Conservation (phyloP, 1,140 invertebrate species). For the Drosophila bocki region DNA sequence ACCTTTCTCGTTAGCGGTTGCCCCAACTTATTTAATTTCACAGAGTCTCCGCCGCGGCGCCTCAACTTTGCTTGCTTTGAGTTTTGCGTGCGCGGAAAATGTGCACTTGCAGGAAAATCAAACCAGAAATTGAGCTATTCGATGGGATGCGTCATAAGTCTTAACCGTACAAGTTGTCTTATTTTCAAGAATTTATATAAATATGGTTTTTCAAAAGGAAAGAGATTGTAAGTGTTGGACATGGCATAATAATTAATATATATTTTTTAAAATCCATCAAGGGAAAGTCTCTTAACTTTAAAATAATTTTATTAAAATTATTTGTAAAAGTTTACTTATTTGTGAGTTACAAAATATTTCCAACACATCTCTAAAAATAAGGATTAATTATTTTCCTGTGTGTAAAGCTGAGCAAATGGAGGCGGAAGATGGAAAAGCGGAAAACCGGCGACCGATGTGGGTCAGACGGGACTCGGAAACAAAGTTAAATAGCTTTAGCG, state of each 20-base stretch:
- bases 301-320: too few species aligned
- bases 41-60: constrained; percentile 43
- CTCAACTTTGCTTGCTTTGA: constrained; percentile 50
- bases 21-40: constrained; percentile 80
- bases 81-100: constrained; percentile 44
- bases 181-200: background rate
- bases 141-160: background rate
- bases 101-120: constrained; percentile 16
- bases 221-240: too few species aligned
- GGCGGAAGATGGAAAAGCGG: constrained; percentile 8
- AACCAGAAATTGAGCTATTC: background rate
- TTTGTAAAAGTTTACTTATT: background rate
- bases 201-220: too few species aligned
- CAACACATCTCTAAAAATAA: rapidly evolving
- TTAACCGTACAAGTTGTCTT: background rate
- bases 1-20: constrained; percentile 81
- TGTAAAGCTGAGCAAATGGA: background rate
- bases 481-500: constrained; percentile 59
- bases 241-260: too few species aligned
- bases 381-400: background rate
- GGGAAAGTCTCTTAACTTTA: background rate
- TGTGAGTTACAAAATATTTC: too few species aligned
- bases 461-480: constrained; percentile 10
- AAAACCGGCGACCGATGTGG: constrained; percentile 26
- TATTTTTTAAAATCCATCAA: background rate